Evolutionary conservation across 1,140 invertebrate genomes (phyloP), one percentile per base, ranked within the genome.

Genomic region (Brachionus calyciflorus): DNA sequence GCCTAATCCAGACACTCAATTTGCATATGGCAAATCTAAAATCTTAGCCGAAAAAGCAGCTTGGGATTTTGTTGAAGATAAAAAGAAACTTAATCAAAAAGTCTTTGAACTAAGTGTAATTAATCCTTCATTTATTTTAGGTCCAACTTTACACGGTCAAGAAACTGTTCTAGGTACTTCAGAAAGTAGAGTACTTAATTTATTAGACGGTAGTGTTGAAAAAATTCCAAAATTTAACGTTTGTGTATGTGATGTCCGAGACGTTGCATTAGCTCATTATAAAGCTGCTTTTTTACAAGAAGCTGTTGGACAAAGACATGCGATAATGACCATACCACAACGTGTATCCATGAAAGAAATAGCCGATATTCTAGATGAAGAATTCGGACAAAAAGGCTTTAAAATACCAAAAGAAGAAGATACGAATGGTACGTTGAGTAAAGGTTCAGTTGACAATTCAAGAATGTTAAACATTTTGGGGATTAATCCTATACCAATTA

Each of bases 41-140:
- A 85, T 86, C 12, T 77, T 87, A 40, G 88, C 88, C 6, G 88
- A 88, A 80, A 86, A 83, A 80, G 86, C 87, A 57, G 88, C 88
- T 0, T 89, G 88, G 88, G 85, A 89, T 60, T 88, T 86, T 80
- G 81, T 87, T 1, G 83, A 86, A 77, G 82, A 85, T 77, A 77
- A 86, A 21, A 82, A 84, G 79, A 85, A 84, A 85, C 77, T 63
- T 76, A 19, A 40, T 9, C 21, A 26, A 60, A 10, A 5, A 14
- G 85, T 84, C 75, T 86, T 89, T 76, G 86, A 87, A 79, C 78
- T 89, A 63, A 84, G 86, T 19, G 84, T 85, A 10, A 81, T 89
- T 10, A 88, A 89, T 79, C 88, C 88, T 6, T 82, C 82, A 1
- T 83, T 87, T 44, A 83, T 88, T 7, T 81, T 88, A 73, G 88